Conservation (phyloP, 2,113 vertebrate genomes). For the Chaetura pelagica region DNA sequence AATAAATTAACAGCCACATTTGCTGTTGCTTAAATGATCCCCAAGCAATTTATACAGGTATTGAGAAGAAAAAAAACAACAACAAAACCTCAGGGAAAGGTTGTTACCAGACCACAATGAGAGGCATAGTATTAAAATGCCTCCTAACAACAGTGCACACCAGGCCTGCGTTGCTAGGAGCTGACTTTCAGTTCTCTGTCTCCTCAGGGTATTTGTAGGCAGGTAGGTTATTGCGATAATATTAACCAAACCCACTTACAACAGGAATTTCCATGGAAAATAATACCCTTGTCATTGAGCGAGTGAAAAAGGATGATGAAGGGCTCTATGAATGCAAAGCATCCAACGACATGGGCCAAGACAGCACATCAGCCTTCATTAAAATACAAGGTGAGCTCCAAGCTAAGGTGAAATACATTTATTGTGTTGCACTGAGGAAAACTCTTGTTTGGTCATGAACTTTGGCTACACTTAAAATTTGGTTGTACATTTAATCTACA, state of each 20-base stretch:
- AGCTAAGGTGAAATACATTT: fast-evolving
- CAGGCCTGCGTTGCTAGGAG: background rate
- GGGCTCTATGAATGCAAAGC: constrained; percentile 88
- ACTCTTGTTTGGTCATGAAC: background rate
- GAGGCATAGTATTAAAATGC: background rate
- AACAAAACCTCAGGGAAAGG: background rate
- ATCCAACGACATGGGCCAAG: constrained; percentile 80
- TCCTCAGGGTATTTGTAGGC: background rate
- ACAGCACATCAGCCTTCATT: constrained; percentile 82
- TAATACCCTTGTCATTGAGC: constrained; percentile 83
- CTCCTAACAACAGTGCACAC: fast-evolving
- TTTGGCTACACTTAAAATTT: background rate
- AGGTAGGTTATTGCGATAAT: background rate
- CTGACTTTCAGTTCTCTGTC: background rate
- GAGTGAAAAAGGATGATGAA: constrained; percentile 92
- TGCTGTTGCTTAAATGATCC: background rate
- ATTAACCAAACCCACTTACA: background rate
- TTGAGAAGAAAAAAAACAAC: background rate
- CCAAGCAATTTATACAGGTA: background rate
- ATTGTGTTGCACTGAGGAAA: background rate
- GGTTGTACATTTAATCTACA: constrained; percentile 27
- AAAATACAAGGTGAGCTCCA: constrained; percentile 82
- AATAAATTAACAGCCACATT: background rate
- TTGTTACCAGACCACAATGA: background rate
- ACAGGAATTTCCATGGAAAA: constrained; percentile 84